Percentiles rank a stretch among this genome's conserved stretches.
These are phyloP conservation scores for Drosophila biarmipes DNA, from an alignment of 1,140 invertebrate genomes.

Conservation along the genomic window DNA sequence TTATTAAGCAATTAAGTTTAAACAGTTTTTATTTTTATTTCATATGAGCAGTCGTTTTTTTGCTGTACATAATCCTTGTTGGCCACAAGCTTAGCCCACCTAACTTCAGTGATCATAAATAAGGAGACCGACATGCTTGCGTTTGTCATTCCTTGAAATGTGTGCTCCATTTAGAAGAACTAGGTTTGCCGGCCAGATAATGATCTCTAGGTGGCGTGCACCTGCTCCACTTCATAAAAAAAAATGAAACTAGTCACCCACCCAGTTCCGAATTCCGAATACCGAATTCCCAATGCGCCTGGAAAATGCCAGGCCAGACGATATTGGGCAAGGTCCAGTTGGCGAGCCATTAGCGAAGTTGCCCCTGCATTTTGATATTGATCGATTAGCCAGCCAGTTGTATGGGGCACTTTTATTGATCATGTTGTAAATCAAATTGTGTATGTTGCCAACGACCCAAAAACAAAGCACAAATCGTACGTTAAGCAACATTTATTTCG, in stretches of 20 bases:
- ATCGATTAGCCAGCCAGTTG: conserved; percentile 57
- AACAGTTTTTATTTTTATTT: neutral
- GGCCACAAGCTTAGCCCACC: neutral
- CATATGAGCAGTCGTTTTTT: too few relatives aligned
- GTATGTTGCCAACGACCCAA: conserved; percentile 54
- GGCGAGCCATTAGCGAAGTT: conserved; percentile 50
- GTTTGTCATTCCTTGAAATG: conserved; percentile 37
- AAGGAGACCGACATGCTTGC: conserved; percentile 11
- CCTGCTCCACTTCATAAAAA: conserved; percentile 23
- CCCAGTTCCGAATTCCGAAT: conserved; percentile 23
- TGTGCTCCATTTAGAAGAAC: conserved; percentile 30
- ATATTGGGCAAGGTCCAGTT: conserved; percentile 77
- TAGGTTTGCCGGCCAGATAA: conserved; percentile 36
- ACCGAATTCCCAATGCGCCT: conserved; percentile 5
- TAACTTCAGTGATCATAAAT: conserved; percentile 18
- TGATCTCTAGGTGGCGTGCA: conserved; percentile 32
- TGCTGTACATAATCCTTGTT: neutral
- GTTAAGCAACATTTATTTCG: conserved; percentile 39
- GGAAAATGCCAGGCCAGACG: conserved; percentile 45
- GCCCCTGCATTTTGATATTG: conserved; percentile 63
- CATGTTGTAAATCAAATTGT: conserved; percentile 62
- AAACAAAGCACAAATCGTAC: conserved; percentile 42
- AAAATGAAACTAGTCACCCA: conserved; percentile 38
- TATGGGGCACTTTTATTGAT: conserved; percentile 63
- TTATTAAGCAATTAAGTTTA: too few relatives aligned